Percentiles rank a stretch among this genome's conserved stretches.
These are phyloP conservation scores for Trididemnum clinides DNA, from an alignment of 23 tunicate genomes.

Conservation along the genomic window DNA sequence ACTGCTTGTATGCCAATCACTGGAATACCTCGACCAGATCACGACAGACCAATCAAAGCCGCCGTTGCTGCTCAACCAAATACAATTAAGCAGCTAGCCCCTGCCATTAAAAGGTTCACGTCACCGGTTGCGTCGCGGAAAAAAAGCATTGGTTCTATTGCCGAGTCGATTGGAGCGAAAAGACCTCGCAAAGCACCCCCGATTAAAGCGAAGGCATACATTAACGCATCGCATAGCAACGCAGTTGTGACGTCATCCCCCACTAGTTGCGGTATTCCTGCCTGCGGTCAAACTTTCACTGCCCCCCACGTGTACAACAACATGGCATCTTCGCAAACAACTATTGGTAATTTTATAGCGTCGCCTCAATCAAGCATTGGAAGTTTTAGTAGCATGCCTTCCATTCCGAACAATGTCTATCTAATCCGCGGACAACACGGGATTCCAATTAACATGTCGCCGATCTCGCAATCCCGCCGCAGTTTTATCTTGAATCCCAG, in stretches of 20 bases:
- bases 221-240: neutral
- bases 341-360: neutral
- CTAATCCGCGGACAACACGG: neutral
- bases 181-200: slow-evolving; percentile 5
- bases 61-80: no score
- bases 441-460: neutral
- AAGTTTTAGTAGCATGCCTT: neutral
- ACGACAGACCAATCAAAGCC: no score
- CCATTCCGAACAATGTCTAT: neutral
- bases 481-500: slow-evolving; percentile 2
- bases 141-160: neutral
- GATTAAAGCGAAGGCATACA: neutral
- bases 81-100: neutral
- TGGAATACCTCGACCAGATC: no score
- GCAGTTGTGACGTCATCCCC: neutral
- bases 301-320: neutral
- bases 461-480: neutral
- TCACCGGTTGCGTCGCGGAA: neutral
- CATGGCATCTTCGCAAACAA: slow-evolving; percentile 1
- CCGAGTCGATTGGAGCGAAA: neutral
- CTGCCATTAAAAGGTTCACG: neutral
- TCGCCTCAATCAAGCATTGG: neutral
- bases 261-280: neutral
- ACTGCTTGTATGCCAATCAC: neutral
- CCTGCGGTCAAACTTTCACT: neutral